Evolutionary conservation across 2,797 vertebrate genomes (phyloP).

Genomic region (Clarias pachynema): DNA sequence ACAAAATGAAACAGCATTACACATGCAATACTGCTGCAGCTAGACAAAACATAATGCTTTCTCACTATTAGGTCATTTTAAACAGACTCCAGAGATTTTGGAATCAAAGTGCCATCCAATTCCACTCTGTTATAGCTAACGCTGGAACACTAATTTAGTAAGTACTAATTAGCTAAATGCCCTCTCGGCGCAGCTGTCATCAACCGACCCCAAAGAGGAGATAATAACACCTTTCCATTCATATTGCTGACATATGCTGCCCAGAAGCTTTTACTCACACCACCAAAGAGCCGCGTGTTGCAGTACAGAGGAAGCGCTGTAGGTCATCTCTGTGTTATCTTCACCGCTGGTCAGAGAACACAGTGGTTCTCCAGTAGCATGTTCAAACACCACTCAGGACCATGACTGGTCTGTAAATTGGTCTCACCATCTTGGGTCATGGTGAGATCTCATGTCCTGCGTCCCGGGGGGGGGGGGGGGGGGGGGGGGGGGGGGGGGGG

Average conservation of each 20-base stretch:
- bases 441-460: too few relatives aligned
- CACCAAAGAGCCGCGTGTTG: slow-evolving; percentile 18
- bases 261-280: slow-evolving; percentile 25
- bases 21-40: slow-evolving; percentile 60
- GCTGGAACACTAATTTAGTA: slow-evolving; percentile 32
- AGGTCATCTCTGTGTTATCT: slow-evolving; percentile 62
- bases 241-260: slow-evolving; percentile 19
- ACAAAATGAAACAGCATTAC: slow-evolving; percentile 69
- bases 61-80: slow-evolving; percentile 55
- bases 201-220: slow-evolving; percentile 1
- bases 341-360: slow-evolving; percentile 74
- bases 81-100: slow-evolving; percentile 45
- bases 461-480: too few relatives aligned
- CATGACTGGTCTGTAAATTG: slow-evolving; percentile 10
- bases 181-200: slow-evolving; percentile 12
- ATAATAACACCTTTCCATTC: slow-evolving; percentile 29
- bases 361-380: slow-evolving; percentile 54
- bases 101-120: slow-evolving; percentile 60
- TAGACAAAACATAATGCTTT: slow-evolving; percentile 53
- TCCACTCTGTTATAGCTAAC: slow-evolving; percentile 23
- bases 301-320: slow-evolving; percentile 12
- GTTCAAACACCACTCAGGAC: slow-evolving; percentile 15
- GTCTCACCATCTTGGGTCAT: slow-evolving; percentile 41
- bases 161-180: slow-evolving; percentile 40
- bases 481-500: too few relatives aligned